Percentiles rank a stretch among this genome's conserved stretches.
phyloP scores from a whole-genome alignment of 2,113 vertebrate species.

The Scolopax mira region DNA sequence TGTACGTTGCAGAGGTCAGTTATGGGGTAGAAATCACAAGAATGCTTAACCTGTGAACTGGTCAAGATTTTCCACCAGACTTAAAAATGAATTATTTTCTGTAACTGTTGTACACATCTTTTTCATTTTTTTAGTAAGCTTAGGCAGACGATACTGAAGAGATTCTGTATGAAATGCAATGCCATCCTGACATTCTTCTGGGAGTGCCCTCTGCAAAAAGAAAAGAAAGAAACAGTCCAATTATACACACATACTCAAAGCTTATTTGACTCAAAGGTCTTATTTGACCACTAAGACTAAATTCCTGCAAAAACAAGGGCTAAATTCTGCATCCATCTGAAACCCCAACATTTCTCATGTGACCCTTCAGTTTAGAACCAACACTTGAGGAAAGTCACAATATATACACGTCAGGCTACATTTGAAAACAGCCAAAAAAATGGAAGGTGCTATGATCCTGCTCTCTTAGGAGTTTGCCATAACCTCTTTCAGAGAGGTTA shows the following conservation, averaged over 20 bases:
- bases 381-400: not conserved
- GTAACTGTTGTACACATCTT: slow-evolving; percentile 84
- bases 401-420: not conserved
- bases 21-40: not conserved
- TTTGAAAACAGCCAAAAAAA: not conserved
- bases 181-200: not conserved
- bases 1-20: not conserved
- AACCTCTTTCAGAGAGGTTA: too few relatives aligned
- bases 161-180: slow-evolving; percentile 26
- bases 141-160: slow-evolving; percentile 84
- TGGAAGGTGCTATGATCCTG: not conserved
- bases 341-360: fast-evolving
- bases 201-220: slow-evolving; percentile 18
- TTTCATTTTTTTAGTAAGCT: slow-evolving; percentile 86
- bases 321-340: not conserved
- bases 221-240: not conserved
- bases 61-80: slow-evolving; percentile 87
- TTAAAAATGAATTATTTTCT: slow-evolving; percentile 77
- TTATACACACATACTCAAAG: not conserved
- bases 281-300: not conserved
- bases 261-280: too few relatives aligned
- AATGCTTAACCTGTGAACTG: slow-evolving; percentile 82
- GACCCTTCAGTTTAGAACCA: not conserved
- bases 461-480: not conserved
- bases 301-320: not conserved